Evolutionary conservation across 1,140 invertebrate genomes (phyloP).

Genomic region (Phthorimaea operculella): DNA sequence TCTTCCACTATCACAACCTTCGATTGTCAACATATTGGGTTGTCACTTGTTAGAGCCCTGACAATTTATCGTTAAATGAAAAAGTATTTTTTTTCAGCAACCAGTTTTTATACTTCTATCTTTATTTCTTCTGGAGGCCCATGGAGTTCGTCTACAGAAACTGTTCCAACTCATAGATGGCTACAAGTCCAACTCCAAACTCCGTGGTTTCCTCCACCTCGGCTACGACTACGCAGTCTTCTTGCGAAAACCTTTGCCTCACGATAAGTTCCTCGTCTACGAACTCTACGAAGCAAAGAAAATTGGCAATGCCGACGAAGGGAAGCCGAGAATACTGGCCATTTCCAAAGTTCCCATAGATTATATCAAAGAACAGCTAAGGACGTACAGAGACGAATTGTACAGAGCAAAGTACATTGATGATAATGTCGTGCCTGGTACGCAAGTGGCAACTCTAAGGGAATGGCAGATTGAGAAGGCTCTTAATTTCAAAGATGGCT

Average conservation of each 20-base stretch:
- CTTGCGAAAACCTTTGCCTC: constrained; percentile 33
- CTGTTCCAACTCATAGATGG: constrained; percentile 51
- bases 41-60: too few species aligned
- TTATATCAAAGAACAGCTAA: constrained; percentile 47
- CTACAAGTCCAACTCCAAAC: constrained; percentile 38
- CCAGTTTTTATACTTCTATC: constrained; percentile 11
- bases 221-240: constrained; percentile 49
- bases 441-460: constrained; percentile 39
- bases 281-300: constrained; percentile 49
- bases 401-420: constrained; percentile 46
- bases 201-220: constrained; percentile 44
- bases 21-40: too few species aligned
- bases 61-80: neutral
- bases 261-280: constrained; percentile 46
- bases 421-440: constrained; percentile 41
- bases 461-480: constrained; percentile 56
- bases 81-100: constrained; percentile 24
- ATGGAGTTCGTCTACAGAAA: constrained; percentile 40
- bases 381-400: constrained; percentile 37
- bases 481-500: constrained; percentile 14
- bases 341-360: constrained; percentile 47
- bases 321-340: constrained; percentile 39
- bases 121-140: constrained; percentile 11
- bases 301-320: constrained; percentile 19
- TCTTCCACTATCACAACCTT: too few species aligned